Evolutionary conservation across 2,888 invertebrate genomes (phyloP).

Genomic region (Meganola albula): DNA sequence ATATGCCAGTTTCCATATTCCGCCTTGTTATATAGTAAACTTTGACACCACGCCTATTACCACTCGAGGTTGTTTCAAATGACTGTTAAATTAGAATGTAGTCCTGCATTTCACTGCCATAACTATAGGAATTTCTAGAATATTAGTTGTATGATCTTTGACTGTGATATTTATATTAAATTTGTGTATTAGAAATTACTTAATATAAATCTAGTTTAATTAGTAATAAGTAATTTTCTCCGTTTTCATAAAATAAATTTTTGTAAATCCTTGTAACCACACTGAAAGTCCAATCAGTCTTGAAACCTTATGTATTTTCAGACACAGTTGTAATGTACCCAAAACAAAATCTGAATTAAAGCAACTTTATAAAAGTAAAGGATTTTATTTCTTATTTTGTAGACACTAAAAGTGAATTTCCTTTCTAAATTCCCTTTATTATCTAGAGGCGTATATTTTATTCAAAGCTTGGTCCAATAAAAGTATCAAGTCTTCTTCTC

Average conservation of each 20-base stretch:
- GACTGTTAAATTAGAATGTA: constrained; percentile 39
- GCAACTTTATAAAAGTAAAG: constrained; percentile 46
- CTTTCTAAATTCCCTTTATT: constrained; percentile 13
- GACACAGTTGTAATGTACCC: constrained; percentile 53
- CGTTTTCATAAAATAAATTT: constrained; percentile 29
- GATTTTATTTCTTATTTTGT: constrained; percentile 37
- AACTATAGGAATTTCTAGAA: constrained; percentile 54
- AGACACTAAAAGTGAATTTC: constrained; percentile 12
- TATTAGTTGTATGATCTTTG: constrained; percentile 72
- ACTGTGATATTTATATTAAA: constrained; percentile 77
- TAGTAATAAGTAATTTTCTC: constrained; percentile 30
- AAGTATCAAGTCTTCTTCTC: constrained; percentile 12
- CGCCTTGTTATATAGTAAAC: constrained; percentile 23
- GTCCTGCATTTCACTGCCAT: constrained; percentile 69
- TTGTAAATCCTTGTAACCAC: too few relatives aligned
- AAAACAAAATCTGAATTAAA: constrained; percentile 53
- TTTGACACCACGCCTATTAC: constrained; percentile 33
- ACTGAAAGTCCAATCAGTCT: constrained; percentile 37
- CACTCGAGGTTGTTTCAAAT: constrained; percentile 44
- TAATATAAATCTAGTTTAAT: constrained; percentile 53
- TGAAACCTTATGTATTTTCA: constrained; percentile 56
- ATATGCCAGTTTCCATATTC: too few relatives aligned
- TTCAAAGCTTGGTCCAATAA: constrained; percentile 17
- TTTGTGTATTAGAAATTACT: constrained; percentile 69
- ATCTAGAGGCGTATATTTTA: constrained; percentile 11